Evolutionary conservation across 2,888 invertebrate species (phyloP).

Genomic region (Macrosiphum euphorbiae): DNA sequence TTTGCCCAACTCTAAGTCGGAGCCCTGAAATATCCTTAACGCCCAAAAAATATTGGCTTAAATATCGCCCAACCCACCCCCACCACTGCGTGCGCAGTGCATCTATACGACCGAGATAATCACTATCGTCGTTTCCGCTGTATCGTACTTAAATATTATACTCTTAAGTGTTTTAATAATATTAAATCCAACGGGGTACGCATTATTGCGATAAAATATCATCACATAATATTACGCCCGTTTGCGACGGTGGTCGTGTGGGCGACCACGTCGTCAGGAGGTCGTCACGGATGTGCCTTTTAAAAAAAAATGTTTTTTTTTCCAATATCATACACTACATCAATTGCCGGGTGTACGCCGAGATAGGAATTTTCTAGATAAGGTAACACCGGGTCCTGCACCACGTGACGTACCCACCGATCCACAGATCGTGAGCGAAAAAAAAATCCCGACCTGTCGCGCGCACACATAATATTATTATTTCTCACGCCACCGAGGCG

Average conservation of each 20-base stretch:
- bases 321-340: not conserved
- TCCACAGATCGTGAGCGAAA: not conserved
- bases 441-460: not conserved
- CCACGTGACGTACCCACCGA: not conserved
- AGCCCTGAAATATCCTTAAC: no score
- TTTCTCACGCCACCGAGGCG: not conserved
- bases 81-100: no score
- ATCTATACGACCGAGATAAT: not conserved
- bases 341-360: not conserved
- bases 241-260: not conserved
- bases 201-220: not conserved
- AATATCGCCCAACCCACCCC: not conserved
- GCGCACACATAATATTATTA: not conserved
- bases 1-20: no score
- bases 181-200: not conserved
- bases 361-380: not conserved
- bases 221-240: not conserved
- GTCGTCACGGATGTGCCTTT: not conserved
- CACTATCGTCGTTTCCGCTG: not conserved
- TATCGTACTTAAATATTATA: not conserved
- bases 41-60: no score
- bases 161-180: not conserved
- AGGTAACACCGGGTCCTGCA: not conserved
- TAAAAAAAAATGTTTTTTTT: not conserved
- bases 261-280: not conserved